Evolutionary conservation across 2,888 invertebrate genomes (phyloP).

Genomic region (Meiosimyza decipiens): DNA sequence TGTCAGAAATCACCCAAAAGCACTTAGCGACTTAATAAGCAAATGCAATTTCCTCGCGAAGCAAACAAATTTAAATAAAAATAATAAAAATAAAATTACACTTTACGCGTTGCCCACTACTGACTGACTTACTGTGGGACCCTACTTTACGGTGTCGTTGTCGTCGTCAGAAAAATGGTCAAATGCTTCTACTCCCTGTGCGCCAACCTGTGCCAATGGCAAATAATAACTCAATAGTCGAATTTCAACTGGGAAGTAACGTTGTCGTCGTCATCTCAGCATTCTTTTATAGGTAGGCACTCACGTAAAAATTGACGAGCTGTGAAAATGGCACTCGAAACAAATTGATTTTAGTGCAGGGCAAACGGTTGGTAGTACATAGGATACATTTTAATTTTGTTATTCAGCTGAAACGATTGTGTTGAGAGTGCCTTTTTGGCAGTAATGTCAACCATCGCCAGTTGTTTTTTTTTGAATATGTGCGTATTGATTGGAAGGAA

Average conservation of each 20-base stretch:
- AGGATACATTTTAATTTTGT: slow-evolving; percentile 8
- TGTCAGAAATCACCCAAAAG: slow-evolving; percentile 24
- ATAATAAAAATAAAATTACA: slow-evolving; percentile 23
- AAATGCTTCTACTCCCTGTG: neutral
- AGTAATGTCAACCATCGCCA: neutral
- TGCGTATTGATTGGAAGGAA: no score
- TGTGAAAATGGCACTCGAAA: slow-evolving; percentile 51
- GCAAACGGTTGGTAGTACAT: neutral
- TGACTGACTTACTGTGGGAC: neutral
- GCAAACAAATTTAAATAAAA: slow-evolving; percentile 41
- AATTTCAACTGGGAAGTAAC: neutral
- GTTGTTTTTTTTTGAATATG: no score
- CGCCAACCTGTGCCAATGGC: neutral
- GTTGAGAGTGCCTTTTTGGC: neutral
- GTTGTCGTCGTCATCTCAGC: neutral
- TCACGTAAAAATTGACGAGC: slow-evolving; percentile 61
- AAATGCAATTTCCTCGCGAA: slow-evolving; percentile 43
- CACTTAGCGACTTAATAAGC: slow-evolving; percentile 42
- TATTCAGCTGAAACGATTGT: neutral
- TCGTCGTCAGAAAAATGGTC: neutral
- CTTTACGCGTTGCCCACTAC: neutral
- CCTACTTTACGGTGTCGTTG: no score
- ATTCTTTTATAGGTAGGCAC: neutral
- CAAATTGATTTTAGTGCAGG: slow-evolving; percentile 26
- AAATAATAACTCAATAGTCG: neutral